Evolutionary conservation across 2,113 vertebrate species (phyloP).

Genomic region (Hirundichthys speculiger): DNA sequence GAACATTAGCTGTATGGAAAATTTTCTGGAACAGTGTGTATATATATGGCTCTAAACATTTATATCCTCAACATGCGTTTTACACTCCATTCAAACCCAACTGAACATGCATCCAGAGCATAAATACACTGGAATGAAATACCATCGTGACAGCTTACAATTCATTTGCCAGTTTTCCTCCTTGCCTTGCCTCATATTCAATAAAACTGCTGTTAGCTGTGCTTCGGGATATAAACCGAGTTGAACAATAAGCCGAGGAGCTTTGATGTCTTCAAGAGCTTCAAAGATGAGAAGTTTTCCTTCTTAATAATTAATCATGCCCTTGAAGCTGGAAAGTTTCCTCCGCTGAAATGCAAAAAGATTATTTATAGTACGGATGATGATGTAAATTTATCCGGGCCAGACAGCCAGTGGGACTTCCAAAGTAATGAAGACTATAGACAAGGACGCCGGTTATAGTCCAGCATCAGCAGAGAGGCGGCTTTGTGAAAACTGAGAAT

Average conservation of each 20-base stretch:
- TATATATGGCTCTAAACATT: constrained; percentile 29
- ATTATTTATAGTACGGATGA: constrained; percentile 47
- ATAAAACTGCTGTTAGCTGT: constrained; percentile 39
- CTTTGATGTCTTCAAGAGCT: constrained; percentile 66
- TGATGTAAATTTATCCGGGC: constrained; percentile 61
- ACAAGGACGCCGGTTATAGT: constrained; percentile 33
- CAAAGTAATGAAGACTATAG: constrained; percentile 43
- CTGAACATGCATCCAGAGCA: constrained; percentile 22
- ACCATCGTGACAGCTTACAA: constrained; percentile 26
- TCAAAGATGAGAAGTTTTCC: constrained; percentile 62
- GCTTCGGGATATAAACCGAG: constrained; percentile 41
- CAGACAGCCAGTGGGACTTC: constrained; percentile 46
- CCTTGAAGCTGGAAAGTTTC: constrained; percentile 65
- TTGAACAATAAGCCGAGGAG: constrained; percentile 57
- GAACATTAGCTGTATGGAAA: constrained; percentile 12
- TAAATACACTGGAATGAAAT: constrained; percentile 36
- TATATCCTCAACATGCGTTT: constrained; percentile 12
- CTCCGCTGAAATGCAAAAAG: constrained; percentile 51
- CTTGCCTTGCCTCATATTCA: constrained; percentile 1
- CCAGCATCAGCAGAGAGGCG: constrained; percentile 37
- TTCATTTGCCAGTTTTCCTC: constrained; percentile 17
- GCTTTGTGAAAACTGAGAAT: constrained; percentile 27
- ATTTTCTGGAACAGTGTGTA: constrained; percentile 18
- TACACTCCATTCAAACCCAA: constrained; percentile 30
- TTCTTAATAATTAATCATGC: constrained; percentile 74